Conservation (phyloP, 1,140 invertebrate species). For the Steinernema feltiae region DNA sequence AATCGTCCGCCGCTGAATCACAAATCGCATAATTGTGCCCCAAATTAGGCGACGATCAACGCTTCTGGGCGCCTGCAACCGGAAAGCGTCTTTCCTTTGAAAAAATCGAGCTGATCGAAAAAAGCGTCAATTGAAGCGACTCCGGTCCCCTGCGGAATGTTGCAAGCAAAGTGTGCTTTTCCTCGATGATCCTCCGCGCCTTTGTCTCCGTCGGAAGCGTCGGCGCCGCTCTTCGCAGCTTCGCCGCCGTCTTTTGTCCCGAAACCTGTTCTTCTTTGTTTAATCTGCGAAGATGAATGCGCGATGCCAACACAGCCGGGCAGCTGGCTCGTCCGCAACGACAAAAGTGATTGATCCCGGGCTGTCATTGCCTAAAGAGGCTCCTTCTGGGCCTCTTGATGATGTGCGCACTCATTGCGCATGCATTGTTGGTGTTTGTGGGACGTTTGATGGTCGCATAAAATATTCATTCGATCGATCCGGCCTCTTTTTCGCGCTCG, state of each 20-base stretch:
- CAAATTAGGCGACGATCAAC: no score
- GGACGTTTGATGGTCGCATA: slow-evolving; percentile 7
- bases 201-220: no score
- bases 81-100: no score
- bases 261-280: background rate
- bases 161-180: no score
- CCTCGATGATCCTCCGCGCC: no score
- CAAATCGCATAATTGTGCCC: no score
- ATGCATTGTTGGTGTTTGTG: slow-evolving; percentile 15
- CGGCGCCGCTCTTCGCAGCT: no score
- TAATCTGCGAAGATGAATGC: background rate
- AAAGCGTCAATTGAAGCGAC: no score
- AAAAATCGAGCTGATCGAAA: no score
- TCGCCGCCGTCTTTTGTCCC: background rate
- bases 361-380: background rate
- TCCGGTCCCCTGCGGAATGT: no score
- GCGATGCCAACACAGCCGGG: background rate
- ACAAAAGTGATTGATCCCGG: background rate
- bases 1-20: no score
- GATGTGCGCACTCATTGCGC: background rate
- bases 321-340: background rate
- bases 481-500: background rate
- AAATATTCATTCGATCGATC: slow-evolving; percentile 13
- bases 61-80: no score
- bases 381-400: background rate